These are phyloP conservation scores for Diaperis boleti DNA, from an alignment of 2,888 invertebrate genomes.

Conservation along the genomic window DNA sequence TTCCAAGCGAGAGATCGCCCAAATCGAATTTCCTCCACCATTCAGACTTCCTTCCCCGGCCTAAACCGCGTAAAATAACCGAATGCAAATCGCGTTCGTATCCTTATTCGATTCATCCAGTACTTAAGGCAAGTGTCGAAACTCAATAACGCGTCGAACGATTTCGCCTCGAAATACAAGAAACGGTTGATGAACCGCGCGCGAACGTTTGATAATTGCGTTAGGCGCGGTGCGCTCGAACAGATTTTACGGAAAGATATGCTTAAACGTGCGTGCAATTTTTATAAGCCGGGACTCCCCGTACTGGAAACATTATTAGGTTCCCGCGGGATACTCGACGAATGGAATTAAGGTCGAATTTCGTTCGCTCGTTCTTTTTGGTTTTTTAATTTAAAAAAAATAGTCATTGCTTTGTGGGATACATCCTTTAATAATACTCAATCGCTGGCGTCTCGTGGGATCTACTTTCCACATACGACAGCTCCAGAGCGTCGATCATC, in stretches of 20 bases:
- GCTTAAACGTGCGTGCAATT: conserved; percentile 39
- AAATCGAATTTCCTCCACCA: too few species aligned
- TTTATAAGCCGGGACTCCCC: conserved; percentile 32
- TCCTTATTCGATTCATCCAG: conserved; percentile 33
- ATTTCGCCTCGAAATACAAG: conserved; percentile 24
- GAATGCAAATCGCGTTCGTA: conserved; percentile 30
- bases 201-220: conserved; percentile 29
- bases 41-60: too few species aligned
- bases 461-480: not conserved
- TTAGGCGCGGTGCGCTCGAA: conserved; percentile 27
- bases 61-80: conserved; percentile 24
- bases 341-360: conserved; percentile 40
- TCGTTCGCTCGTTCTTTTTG: too few species aligned
- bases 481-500: not conserved
- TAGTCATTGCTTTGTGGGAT: too few species aligned
- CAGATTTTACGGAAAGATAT: conserved; percentile 28
- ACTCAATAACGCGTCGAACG: conserved; percentile 30
- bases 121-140: conserved; percentile 25
- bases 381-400: too few species aligned
- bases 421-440: too few species aligned
- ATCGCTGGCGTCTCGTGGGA: too few species aligned
- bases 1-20: too few species aligned
- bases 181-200: conserved; percentile 31
- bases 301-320: conserved; percentile 42
- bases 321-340: conserved; percentile 34